phyloP scores from a whole-genome alignment of 2,797 vertebrate genomes.

The Danio kyathit region DNA sequence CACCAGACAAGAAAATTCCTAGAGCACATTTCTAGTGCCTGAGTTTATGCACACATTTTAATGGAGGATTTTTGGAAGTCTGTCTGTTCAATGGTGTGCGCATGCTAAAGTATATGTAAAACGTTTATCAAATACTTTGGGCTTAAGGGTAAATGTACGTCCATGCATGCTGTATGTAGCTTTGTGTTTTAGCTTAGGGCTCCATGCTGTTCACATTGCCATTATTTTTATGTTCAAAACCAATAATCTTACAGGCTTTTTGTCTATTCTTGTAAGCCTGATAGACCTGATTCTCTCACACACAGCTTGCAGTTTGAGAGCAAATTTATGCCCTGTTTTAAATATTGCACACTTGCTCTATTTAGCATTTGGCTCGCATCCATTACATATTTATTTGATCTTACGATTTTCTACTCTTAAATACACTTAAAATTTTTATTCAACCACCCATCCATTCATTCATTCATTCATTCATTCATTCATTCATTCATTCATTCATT shows the following conservation, averaged over 20 bases:
- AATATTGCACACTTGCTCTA: conserved; percentile 35
- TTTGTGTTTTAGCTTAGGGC: neutral
- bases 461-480: no score
- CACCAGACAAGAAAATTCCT: no score
- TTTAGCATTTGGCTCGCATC: conserved; percentile 28
- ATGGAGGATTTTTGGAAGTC: no score
- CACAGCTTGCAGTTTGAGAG: conserved; percentile 22
- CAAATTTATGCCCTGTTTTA: conserved; percentile 39
- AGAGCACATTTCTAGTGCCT: no score
- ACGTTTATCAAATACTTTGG: no score
- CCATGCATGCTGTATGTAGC: neutral
- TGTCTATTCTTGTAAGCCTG: conserved; percentile 20
- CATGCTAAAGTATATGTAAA: no score
- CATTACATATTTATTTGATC: conserved; percentile 37
- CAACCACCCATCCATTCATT: no score
- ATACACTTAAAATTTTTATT: neutral
- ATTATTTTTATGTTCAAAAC: neutral
- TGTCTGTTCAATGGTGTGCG: no score
- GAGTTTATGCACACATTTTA: no score
- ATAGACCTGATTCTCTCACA: neutral
- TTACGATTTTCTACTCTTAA: conserved; percentile 8
- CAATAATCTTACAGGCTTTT: neutral
- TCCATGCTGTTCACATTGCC: neutral
- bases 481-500: no score
- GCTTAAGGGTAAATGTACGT: neutral